Evolutionary conservation across 2,888 invertebrate species (phyloP), one percentile per base, ranked within the genome.

Genomic region (Crematogaster levior): DNA sequence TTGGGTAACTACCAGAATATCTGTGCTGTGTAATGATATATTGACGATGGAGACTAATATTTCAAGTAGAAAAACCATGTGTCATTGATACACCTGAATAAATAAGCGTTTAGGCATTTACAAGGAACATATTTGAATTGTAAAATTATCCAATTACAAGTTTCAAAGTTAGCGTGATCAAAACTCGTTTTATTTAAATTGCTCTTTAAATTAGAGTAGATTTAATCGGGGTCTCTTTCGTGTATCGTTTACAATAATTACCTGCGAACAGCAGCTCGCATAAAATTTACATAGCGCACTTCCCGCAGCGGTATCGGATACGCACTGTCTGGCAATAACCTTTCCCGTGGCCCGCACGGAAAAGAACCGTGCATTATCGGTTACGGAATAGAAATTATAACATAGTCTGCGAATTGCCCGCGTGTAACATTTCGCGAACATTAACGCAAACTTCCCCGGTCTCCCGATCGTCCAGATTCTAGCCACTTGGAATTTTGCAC

Each of bases 231-330:
- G 79, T 72, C 83, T 85, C 90, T 88, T 91, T 89, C 88, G 75
- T 84, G 89, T 89, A 81, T 79, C 84, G 77, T 84, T 89, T 84
- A 89, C 84, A 85, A 90, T 91, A 91, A 92, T 92, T 89, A 88
- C 85, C 88, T 80, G 88, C 84, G 86, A 90, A 91, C 86, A 89
- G 86, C 86, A 84, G 84, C 82, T 72, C 82, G 89, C 86, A 87
- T 88, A 89, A 90, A 91, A 92, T 91, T 91, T 91, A 85, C 90
- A 86, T 90, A 90, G 91, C 88, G 91, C 90, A 89, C 90, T 87
- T 82, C 27, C 48, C 70, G 66, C 66, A 15, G n/a, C 34, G 48
- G 27, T 88, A 83, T 85, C 70, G 48, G 56, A 27, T 77, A 24
- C 73, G 63, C 70, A 60, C 61, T 12, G 34, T 40, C 43, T 53